Conservation (phyloP, 1,140 invertebrate species). For the Brachionus angularis region DNA sequence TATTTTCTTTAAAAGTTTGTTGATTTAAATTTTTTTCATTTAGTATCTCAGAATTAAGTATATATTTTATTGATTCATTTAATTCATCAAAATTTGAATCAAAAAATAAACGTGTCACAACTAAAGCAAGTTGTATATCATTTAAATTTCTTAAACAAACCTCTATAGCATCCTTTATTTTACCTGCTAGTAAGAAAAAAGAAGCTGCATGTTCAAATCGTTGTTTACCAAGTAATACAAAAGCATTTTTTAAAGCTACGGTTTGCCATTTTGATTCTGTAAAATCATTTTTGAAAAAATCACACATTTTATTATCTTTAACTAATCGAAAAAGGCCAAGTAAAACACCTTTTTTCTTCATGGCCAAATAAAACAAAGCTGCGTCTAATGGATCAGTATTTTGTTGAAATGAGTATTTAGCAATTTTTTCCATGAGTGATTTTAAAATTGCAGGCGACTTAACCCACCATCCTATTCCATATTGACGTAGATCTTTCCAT, state of each 20-base stretch:
- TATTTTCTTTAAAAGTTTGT: conserved; percentile 19
- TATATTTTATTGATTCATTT: conserved; percentile 49
- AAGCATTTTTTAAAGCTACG: conserved; percentile 94
- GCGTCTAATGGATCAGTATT: conserved; percentile 92
- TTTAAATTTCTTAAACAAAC: conserved; percentile 83
- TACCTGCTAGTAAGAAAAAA: conserved; percentile 86
- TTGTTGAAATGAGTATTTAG: conserved; percentile 80
- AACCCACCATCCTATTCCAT: conserved; percentile 95
- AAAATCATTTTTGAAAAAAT: conserved; percentile 93
- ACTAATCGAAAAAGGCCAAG: conserved; percentile 86
- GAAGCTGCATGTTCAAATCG: conserved; percentile 72
- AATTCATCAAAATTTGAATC: conserved; percentile 48
- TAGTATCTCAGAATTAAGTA: conserved; percentile 63
- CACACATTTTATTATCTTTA: conserved; percentile 82
- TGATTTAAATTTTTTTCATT: conserved; percentile 54
- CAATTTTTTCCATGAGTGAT: conserved; percentile 82
- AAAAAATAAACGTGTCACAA: conserved; percentile 78
- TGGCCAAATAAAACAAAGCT: conserved; percentile 91
- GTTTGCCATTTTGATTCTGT: conserved; percentile 85
- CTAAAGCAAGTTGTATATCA: conserved; percentile 91
- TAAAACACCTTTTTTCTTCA: conserved; percentile 94
- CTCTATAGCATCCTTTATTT: conserved; percentile 88
- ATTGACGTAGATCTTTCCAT: conserved; percentile 85
- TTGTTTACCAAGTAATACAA: conserved; percentile 88
- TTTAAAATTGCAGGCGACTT: conserved; percentile 76